phyloP scores from a whole-genome alignment of 2,888 invertebrate genomes.

The Apantesis nais region DNA sequence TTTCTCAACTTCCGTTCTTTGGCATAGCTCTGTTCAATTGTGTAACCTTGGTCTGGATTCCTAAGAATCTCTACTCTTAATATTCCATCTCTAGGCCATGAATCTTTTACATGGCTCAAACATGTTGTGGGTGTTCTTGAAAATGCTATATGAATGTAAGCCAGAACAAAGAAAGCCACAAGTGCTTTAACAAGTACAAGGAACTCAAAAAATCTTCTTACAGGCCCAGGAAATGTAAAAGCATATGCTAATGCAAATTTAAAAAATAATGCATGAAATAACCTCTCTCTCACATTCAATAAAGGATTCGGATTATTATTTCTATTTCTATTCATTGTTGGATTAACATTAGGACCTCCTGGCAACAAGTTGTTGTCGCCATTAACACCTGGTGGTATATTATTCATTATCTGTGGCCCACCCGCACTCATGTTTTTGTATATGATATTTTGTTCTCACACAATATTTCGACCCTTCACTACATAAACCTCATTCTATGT shows the following conservation, averaged over 20 bases:
- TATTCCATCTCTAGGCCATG: constrained; percentile 98
- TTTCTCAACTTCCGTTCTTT: constrained; percentile 91
- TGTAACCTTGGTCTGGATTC: constrained; percentile 90
- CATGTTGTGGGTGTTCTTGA: constrained; percentile 97
- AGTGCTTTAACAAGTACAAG: constrained; percentile 91
- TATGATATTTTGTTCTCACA: constrained; percentile 23
- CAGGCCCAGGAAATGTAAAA: constrained; percentile 93
- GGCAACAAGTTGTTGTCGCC: constrained; percentile 82
- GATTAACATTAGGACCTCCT: constrained; percentile 84
- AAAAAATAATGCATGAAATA: constrained; percentile 98
- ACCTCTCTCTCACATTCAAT: constrained; percentile 94
- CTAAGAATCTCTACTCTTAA: constrained; percentile 94
- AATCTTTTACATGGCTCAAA: constrained; percentile 93
- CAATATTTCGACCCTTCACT: constrained; percentile 30
- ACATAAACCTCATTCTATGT: constrained; percentile 56
- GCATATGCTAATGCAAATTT: constrained; percentile 97
- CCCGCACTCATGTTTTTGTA: constrained; percentile 67
- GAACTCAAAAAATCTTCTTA: constrained; percentile 93
- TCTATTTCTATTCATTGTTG: constrained; percentile 80
- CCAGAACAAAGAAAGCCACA: constrained; percentile 94
- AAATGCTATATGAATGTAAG: constrained; percentile 98
- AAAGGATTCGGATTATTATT: constrained; percentile 90
- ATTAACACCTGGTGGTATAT: constrained; percentile 80
- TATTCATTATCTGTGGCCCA: constrained; percentile 72
- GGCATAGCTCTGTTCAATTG: constrained; percentile 92